Evolutionary conservation across 2,888 invertebrate genomes (phyloP).

Genomic region (Cantharis rustica): DNA sequence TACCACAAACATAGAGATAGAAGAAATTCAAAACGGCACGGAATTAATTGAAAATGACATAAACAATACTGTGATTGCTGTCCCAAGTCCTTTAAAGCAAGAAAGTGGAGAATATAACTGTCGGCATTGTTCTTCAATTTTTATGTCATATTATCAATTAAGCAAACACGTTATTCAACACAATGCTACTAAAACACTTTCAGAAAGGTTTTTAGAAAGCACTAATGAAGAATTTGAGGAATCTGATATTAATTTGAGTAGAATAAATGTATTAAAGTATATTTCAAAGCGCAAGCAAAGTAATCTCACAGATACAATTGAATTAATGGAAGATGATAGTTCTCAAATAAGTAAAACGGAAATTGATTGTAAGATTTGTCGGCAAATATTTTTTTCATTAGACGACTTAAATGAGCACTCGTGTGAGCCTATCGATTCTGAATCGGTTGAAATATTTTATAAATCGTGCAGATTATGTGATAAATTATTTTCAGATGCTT

Average conservation of each 20-base stretch:
- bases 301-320: no score
- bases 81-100: neutral
- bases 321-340: neutral
- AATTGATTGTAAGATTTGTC: neutral
- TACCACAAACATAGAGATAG: neutral
- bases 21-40: neutral
- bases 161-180: neutral
- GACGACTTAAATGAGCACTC: neutral
- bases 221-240: neutral
- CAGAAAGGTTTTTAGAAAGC: neutral
- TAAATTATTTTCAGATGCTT: conserved; percentile 25
- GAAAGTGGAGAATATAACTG: neutral
- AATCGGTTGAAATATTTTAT: neutral
- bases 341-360: neutral
- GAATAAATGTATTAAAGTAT: neutral
- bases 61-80: neutral
- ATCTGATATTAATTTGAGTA: neutral
- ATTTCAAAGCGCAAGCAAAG: neutral
- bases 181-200: neutral
- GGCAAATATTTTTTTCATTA: neutral
- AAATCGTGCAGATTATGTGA: conserved; percentile 19
- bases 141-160: neutral
- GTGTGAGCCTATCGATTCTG: neutral
- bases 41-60: neutral
- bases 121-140: neutral